A percentile compares a stretch with the other conserved stretches of the same genome.
These are phyloP conservation scores for Eolophus roseicapilla DNA, from an alignment of 2,113 vertebrate species.

Conservation along the genomic window DNA sequence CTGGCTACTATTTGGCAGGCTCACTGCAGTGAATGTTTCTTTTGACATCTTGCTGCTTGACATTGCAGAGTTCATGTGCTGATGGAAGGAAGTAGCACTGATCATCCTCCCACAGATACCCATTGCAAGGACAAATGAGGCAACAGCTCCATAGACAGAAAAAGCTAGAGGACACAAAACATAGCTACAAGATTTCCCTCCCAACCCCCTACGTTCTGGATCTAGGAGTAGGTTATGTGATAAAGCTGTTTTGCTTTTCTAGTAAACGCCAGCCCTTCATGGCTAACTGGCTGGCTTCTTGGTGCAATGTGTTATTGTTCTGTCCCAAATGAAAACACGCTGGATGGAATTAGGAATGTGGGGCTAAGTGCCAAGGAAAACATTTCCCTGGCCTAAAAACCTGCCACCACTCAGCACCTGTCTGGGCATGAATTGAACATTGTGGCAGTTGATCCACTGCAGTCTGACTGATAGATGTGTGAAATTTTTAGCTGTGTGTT, in stretches of 20 bases:
- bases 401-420: slow-evolving; percentile 8
- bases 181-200: background rate
- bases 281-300: background rate
- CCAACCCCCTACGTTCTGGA: background rate
- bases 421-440: slow-evolving; percentile 9
- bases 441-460: background rate
- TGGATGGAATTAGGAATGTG: slow-evolving; percentile 27
- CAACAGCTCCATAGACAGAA: background rate
- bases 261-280: slow-evolving; percentile 37
- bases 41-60: background rate
- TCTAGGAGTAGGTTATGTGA: background rate
- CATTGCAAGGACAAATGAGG: background rate
- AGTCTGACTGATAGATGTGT: background rate
- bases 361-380: slow-evolving; percentile 38
- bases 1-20: background rate
- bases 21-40: background rate
- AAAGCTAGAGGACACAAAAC: background rate
- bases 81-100: background rate
- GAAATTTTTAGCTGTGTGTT: slow-evolving; percentile 29
- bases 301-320: slow-evolving; percentile 12
- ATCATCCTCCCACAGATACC: background rate
- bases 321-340: background rate
- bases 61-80: background rate
- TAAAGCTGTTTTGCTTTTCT: slow-evolving; percentile 5
- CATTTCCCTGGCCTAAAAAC: background rate